phyloP scores from a whole-genome alignment of 2,113 vertebrate species.

The Capricornis sumatraensis region DNA sequence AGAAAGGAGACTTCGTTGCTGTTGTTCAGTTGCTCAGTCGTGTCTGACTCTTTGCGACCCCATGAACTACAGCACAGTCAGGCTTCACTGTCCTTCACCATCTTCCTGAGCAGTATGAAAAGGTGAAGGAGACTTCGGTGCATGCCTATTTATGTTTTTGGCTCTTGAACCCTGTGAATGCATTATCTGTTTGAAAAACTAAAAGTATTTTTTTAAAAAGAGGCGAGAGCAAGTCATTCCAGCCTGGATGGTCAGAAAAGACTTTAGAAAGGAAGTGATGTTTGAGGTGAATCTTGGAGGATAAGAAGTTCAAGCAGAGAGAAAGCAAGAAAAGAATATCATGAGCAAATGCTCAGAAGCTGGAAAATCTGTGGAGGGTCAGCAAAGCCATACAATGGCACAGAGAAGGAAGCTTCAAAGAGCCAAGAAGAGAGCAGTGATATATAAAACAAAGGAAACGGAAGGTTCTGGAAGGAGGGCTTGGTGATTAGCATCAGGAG shows the following conservation, averaged over 20 bases:
- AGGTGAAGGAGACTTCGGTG: background rate
- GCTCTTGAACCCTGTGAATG: background rate
- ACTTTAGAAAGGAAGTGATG: background rate
- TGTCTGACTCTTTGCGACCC: background rate
- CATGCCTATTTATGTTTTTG: background rate
- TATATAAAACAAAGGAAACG: conserved; percentile 7
- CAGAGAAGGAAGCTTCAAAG: background rate
- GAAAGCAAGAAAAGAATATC: background rate
- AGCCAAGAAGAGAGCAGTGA: background rate
- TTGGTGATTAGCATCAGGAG: background rate
- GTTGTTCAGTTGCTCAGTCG: background rate
- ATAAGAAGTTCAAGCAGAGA: background rate
- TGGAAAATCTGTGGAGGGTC: background rate
- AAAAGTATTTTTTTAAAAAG: background rate
- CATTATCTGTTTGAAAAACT: background rate
- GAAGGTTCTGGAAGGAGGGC: background rate
- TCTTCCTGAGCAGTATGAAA: background rate
- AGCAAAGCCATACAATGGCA: background rate
- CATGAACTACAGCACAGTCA: background rate
- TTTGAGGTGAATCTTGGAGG: background rate
- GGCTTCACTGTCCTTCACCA: background rate
- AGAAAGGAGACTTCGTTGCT: background rate
- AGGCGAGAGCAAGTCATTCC: background rate
- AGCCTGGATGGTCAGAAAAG: background rate
- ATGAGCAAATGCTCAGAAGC: background rate